phyloP scores from a whole-genome alignment of 2,797 vertebrate genomes.

The Spondyliosoma cantharus region DNA sequence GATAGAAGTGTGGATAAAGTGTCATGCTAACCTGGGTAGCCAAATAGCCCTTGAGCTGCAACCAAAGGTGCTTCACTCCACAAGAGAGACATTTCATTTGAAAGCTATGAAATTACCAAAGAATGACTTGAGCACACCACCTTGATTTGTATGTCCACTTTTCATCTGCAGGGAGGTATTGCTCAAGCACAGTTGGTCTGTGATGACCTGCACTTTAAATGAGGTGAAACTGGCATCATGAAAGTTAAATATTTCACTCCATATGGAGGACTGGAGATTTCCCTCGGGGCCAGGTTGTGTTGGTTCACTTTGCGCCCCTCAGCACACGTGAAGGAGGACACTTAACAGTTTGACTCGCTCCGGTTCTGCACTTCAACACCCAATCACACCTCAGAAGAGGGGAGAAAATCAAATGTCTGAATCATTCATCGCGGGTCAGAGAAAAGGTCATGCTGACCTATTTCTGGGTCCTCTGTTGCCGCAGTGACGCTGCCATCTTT shows the following conservation, averaged over 20 bases:
- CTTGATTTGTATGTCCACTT: slow-evolving; percentile 15
- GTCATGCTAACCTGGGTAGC: not conserved
- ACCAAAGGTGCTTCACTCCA: not conserved
- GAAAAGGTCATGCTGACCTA: slow-evolving; percentile 78
- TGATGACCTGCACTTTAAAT: slow-evolving; percentile 41
- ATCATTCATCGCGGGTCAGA: slow-evolving; percentile 72
- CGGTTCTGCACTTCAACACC: slow-evolving; percentile 53
- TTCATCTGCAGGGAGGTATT: slow-evolving; percentile 4
- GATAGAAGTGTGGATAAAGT: not conserved
- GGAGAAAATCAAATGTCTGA: slow-evolving; percentile 76
- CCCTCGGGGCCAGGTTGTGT: slow-evolving; percentile 42
- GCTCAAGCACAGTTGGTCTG: not conserved
- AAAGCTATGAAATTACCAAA: slow-evolving; percentile 22
- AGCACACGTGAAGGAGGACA: slow-evolving; percentile 33
- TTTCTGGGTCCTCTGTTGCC: slow-evolving; percentile 71
- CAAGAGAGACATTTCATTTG: slow-evolving; percentile 9
- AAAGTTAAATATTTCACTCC: slow-evolving; percentile 54
- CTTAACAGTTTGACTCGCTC: slow-evolving; percentile 54
- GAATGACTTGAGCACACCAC: not conserved
- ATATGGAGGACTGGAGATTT: slow-evolving; percentile 50
- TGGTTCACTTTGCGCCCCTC: slow-evolving; percentile 45
- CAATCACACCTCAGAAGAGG: slow-evolving; percentile 66
- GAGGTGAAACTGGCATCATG: slow-evolving; percentile 29
- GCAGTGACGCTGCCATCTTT: slow-evolving; percentile 75
- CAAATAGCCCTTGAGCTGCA: not conserved